Base-by-base conservation (phyloP, 2,797 vertebrate species). In the Leuciscus waleckii region DNA sequence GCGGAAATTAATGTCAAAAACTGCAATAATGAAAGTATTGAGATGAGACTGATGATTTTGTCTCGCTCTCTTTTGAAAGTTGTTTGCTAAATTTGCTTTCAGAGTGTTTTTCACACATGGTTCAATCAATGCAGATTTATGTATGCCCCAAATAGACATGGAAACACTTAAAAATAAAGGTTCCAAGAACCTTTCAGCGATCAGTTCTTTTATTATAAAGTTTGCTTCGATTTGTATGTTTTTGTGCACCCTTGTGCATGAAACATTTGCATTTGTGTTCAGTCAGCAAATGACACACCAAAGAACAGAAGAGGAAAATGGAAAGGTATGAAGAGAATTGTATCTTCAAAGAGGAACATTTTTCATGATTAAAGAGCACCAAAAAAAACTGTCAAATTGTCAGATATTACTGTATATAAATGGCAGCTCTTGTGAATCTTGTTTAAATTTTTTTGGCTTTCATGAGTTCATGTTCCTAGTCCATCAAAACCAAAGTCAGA, bases 1-100 rank as follows among this genome's bases (percentile, higher is more conserved):
- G 37, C 41, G 76, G 73, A 90, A 88, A 85, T 83, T n/a, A 89
- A 78, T 73, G 43, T 61, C 83, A 86, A 74, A 87, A 83, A 84
- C 17, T 41, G 19, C 41, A 85, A 77, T 85, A 85, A 67, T 74
- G 29, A 83, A 68, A 71, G 68, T 73, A 70, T 78, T 79, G 73
- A 79, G 63, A 83, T 54, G 58, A 65, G 26, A 65, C 61, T 32
- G 26, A 82, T 61, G 61, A 84, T 61, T 87, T 73, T 75, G 32
- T 32, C 43, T 67, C 17, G 10, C 68, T 71, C 76, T 83, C 16
- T 8, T 81, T 83, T 71, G 35, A 83, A 29, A 73, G 43, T 46
- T 78, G 61, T 86, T 87, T 84, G 73, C 23, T 83, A 35, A 75
- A 69, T 32, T 73, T 76, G 2, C 32, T 61, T 23, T 79, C 21